phyloP scores from a whole-genome alignment of 92 coral and sea anemone genomes.

The Zoanthus solanderi region DNA sequence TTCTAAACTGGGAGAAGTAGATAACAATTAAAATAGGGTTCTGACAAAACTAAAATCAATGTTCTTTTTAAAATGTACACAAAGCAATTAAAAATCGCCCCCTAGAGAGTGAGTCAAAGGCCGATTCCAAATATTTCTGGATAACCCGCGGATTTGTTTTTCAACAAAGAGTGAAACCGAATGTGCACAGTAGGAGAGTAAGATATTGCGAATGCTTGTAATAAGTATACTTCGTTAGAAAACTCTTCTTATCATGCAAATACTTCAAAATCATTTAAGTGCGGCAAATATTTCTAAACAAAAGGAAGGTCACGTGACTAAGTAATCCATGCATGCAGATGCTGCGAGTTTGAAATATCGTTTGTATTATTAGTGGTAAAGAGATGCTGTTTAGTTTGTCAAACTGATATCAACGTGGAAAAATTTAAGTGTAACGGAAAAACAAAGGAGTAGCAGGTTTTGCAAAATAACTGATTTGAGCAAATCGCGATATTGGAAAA shows the following conservation, averaged over 20 bases:
- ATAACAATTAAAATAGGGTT: background rate
- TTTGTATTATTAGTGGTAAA: background rate
- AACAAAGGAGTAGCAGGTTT: background rate
- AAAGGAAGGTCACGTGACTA: constrained; percentile 43
- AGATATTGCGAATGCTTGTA: background rate
- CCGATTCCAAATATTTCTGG: background rate
- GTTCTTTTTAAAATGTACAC: constrained; percentile 1
- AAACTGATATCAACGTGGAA: background rate
- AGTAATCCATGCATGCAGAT: constrained; percentile 32
- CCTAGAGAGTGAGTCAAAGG: constrained; percentile 11
- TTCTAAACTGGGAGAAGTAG: background rate
- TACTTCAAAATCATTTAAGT: constrained; percentile 35
- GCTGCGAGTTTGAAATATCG: constrained; percentile 29
- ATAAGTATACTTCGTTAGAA: constrained; percentile 7
- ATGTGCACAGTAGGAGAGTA: constrained; percentile 18
- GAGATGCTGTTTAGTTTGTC: background rate
- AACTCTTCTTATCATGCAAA: constrained; percentile 15
- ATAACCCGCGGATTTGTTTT: background rate
- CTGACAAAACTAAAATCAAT: background rate
- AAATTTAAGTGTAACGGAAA: background rate
- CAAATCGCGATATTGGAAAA: constrained; percentile 19
- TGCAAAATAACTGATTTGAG: constrained; percentile 1
- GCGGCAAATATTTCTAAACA: constrained; percentile 37
- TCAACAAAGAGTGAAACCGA: background rate
- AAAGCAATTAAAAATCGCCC: background rate